Evolutionary conservation across 2,888 invertebrate genomes (phyloP), one percentile per base, ranked within the genome.

Genomic region (Anaspis maculata): DNA sequence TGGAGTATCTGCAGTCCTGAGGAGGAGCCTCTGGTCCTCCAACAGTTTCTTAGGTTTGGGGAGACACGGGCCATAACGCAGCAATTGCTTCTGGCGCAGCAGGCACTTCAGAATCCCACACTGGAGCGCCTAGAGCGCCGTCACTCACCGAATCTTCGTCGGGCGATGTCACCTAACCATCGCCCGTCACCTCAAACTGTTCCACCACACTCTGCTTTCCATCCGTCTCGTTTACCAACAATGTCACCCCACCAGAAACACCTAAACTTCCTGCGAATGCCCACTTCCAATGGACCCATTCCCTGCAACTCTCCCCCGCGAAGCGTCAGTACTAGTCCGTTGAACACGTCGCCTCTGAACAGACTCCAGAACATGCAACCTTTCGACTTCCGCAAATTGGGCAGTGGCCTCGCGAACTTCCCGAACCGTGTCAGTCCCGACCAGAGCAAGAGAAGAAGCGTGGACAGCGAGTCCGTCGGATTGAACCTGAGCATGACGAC

Each of bases 361-460:
- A 79, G 88, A 52, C 71, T 94, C 27, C 91, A 92, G 67, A 92
- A 83, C 54, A 92, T 95, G 92, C 92, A 94, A 59, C 92, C 94
- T 0, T 91, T 91, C 61, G 92, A 94, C 63, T 92, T 86, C 59
- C 77, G 91, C 15, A 88, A 88, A 59, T 69, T 83, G 33, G 77
- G 81, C 38, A 75, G 77, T 45, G 72, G 72, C 4, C 54, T 74
- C 2, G 74, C 76, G 41, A 29, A 45, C 46, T 27, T 44, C 40
- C 65, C 65, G 66, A 70, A 51, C 68, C 57, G 69, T 45, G 60
- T 67, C 25, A 51, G 61, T 45, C 55, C 59, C 30, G 59, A 61
- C 30, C 26, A 52, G 15, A 46, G 54, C 11, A 69, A 70, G 15
- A 59, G 71, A 52, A 70, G 73, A 45, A 71, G 71, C 45, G 73